Evolutionary conservation across 2,888 invertebrate species (phyloP).

Genomic region (Cheilosia soror): DNA sequence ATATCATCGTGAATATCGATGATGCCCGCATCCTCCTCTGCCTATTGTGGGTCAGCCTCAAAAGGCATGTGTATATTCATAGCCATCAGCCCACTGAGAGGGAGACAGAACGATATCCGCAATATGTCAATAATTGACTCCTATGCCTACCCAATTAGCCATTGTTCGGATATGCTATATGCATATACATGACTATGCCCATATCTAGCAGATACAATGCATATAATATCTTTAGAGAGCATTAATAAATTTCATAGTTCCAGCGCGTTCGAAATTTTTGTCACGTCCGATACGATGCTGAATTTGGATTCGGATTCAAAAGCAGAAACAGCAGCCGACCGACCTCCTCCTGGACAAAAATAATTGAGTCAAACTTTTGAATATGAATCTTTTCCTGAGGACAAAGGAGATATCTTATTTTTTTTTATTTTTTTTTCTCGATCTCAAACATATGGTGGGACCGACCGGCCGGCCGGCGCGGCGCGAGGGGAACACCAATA

Average conservation of each 20-base stretch:
- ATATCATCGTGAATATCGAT: slow-evolving; percentile 18
- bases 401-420: slow-evolving; percentile 43
- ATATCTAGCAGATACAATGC: slow-evolving; percentile 17
- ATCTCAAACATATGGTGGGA: too few species aligned
- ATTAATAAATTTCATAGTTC: slow-evolving; percentile 65
- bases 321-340: slow-evolving; percentile 6
- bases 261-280: slow-evolving; percentile 62
- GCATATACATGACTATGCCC: not conserved
- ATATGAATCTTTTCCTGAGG: slow-evolving; percentile 54
- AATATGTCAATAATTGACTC: slow-evolving; percentile 71
- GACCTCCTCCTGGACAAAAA: slow-evolving; percentile 16
- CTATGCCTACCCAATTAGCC: slow-evolving; percentile 63
- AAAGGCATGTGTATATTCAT: slow-evolving; percentile 1
- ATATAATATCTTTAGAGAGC: slow-evolving; percentile 47
- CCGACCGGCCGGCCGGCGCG: not conserved
- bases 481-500: slow-evolving; percentile 34
- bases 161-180: slow-evolving; percentile 43
- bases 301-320: slow-evolving; percentile 46
- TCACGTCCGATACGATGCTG: slow-evolving; percentile 68
- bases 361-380: slow-evolving; percentile 72
- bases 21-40: not conserved
- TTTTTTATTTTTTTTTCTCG: not conserved
- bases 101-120: slow-evolving; percentile 60
- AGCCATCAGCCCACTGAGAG: not conserved
- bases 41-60: slow-evolving; percentile 44